Percentiles rank a stretch among this genome's conserved stretches.
phyloP scores from a whole-genome alignment of 2,888 invertebrate species.

The Cantharis rufa region DNA sequence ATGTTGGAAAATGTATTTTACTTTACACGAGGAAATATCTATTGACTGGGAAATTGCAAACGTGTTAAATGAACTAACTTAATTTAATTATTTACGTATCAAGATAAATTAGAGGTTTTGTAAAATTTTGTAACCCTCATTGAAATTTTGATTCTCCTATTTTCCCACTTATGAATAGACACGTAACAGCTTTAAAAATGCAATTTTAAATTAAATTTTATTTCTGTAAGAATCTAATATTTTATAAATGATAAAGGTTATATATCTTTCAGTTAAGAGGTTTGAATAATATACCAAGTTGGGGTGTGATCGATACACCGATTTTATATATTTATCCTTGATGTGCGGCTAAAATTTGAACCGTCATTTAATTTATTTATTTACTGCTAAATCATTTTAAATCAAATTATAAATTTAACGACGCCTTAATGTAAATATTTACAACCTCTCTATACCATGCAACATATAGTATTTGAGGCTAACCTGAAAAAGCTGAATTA shows the following conservation, averaged over 20 bases:
- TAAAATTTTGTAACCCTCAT: background rate
- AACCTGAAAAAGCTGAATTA: no score
- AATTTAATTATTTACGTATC: background rate
- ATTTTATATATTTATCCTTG: background rate
- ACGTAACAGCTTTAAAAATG: background rate
- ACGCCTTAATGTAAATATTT: no score
- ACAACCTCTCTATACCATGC: no score
- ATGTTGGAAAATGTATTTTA: background rate
- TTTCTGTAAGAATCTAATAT: background rate
- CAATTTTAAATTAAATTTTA: background rate
- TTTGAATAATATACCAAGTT: background rate
- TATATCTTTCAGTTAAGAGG: background rate
- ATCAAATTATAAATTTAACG: no score
- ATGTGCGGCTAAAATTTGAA: background rate
- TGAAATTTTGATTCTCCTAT: background rate
- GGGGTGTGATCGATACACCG: background rate
- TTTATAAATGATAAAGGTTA: background rate
- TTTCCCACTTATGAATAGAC: background rate
- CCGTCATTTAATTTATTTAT: background rate
- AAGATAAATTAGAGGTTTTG: background rate
- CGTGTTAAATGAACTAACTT: background rate
- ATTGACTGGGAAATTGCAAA: background rate
- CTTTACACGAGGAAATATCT: background rate
- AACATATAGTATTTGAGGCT: no score
- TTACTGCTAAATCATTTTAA: background rate